Percentiles rank a stretch among this genome's conserved stretches.
These are phyloP conservation scores for Eremobia ochroleuca DNA, from an alignment of 2,888 invertebrate genomes.

Conservation along the genomic window DNA sequence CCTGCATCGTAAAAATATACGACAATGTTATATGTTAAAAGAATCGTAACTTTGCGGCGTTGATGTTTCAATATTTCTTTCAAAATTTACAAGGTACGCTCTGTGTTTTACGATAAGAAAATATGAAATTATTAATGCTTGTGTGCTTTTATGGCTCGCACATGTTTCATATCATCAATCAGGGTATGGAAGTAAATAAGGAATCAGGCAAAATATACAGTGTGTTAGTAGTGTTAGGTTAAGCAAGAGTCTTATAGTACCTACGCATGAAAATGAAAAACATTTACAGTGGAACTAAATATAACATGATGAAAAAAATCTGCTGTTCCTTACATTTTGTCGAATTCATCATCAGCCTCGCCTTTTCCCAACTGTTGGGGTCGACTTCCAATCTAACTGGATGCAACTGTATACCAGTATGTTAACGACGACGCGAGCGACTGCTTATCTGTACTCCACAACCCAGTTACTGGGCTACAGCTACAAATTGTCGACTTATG, in stretches of 20 bases:
- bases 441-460: no score
- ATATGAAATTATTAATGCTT: slow-evolving; percentile 58
- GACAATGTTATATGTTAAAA: slow-evolving; percentile 72
- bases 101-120: slow-evolving; percentile 55
- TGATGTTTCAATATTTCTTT: slow-evolving; percentile 72
- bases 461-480: not conserved
- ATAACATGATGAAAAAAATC: not conserved
- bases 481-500: not conserved
- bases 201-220: not conserved
- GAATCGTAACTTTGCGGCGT: slow-evolving; percentile 71
- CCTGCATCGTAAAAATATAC: slow-evolving; percentile 76
- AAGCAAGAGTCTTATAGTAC: not conserved
- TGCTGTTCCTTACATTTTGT: not conserved
- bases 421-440: no score
- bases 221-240: not conserved
- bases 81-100: slow-evolving; percentile 60
- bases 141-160: slow-evolving; percentile 40
- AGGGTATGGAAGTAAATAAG: slow-evolving; percentile 32
- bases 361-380: not conserved
- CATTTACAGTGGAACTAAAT: not conserved
- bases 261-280: not conserved
- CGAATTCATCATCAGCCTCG: not conserved
- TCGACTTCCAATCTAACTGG: not conserved
- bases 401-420: not conserved
- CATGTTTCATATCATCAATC: slow-evolving; percentile 40